These are phyloP conservation scores for Neofelis nebulosa DNA, from an alignment of 2,113 vertebrate species.

Conservation along the genomic window DNA sequence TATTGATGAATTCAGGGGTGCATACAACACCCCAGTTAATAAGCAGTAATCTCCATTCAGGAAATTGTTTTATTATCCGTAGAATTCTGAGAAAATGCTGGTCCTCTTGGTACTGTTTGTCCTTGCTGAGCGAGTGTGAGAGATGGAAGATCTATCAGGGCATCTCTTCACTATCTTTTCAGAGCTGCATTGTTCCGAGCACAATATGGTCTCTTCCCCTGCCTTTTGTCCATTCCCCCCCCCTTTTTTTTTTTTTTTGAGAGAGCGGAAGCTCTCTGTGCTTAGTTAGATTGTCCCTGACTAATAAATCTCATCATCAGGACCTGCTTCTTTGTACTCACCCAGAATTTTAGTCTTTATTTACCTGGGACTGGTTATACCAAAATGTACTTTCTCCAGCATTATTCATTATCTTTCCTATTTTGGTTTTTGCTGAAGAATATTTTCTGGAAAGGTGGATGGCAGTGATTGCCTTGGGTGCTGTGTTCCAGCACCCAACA, in stretches of 20 bases:
- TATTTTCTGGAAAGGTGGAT: not conserved
- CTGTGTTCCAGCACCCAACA: slow-evolving; percentile 57
- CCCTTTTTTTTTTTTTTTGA: slow-evolving; percentile 70
- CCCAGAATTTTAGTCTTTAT: slow-evolving; percentile 15
- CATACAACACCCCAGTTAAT: not conserved
- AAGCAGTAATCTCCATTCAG: not conserved
- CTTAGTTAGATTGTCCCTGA: slow-evolving; percentile 70
- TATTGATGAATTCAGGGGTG: not conserved
- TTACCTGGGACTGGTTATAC: slow-evolving; percentile 22
- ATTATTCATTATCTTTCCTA: slow-evolving; percentile 47
- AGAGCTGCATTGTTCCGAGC: slow-evolving; percentile 71
- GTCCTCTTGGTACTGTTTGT: slow-evolving; percentile 40
- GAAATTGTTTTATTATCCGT: slow-evolving; percentile 3
- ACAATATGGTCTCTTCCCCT: slow-evolving; percentile 63
- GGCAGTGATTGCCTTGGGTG: not conserved
- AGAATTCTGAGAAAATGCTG: not conserved
- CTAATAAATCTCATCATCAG: slow-evolving; percentile 72
- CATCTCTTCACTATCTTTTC: slow-evolving; percentile 78
- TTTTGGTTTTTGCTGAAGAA: slow-evolving; percentile 39
- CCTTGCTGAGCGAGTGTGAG: slow-evolving; percentile 1
- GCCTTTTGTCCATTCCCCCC: slow-evolving; percentile 80
- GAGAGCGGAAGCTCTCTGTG: slow-evolving; percentile 73
- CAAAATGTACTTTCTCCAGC: slow-evolving; percentile 24
- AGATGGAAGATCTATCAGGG: slow-evolving; percentile 66
- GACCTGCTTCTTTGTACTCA: slow-evolving; percentile 68